phyloP scores from a whole-genome alignment of 2,113 vertebrate genomes.

The Melanotaenia duboulayi region DNA sequence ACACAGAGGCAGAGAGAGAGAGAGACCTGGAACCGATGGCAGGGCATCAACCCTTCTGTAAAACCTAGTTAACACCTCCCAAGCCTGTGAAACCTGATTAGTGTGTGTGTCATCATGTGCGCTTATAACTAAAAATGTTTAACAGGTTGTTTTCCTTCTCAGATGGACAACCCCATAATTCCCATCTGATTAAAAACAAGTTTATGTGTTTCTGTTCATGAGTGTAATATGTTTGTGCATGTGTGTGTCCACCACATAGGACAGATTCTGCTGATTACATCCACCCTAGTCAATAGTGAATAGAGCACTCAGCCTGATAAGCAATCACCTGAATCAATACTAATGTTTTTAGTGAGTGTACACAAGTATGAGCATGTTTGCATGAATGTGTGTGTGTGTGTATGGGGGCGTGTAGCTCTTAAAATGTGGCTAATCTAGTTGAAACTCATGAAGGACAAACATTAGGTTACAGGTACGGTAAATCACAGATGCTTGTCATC shows the following conservation, averaged over 20 bases:
- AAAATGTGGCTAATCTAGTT: slow-evolving; percentile 77
- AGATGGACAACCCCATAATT: slow-evolving; percentile 50
- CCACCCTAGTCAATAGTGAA: slow-evolving; percentile 79
- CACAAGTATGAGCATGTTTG: slow-evolving; percentile 46
- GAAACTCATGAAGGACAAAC: slow-evolving; percentile 67
- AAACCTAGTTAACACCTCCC: slow-evolving; percentile 75
- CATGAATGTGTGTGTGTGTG: slow-evolving; percentile 4
- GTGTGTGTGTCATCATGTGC: slow-evolving; percentile 45
- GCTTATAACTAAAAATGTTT: slow-evolving; percentile 47
- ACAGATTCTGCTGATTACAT: slow-evolving; percentile 76
- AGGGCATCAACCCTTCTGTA: slow-evolving; percentile 70
- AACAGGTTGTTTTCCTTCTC: slow-evolving; percentile 52
- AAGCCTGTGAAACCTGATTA: slow-evolving; percentile 76
- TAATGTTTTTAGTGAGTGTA: slow-evolving; percentile 80
- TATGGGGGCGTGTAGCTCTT: slow-evolving; percentile 33
- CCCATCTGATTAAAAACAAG: slow-evolving; percentile 63
- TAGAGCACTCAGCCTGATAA: slow-evolving; percentile 85
- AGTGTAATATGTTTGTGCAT: slow-evolving; percentile 34
- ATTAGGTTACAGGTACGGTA: slow-evolving; percentile 71
- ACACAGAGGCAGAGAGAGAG: slow-evolving; percentile 16
- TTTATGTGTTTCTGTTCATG: slow-evolving; percentile 30
- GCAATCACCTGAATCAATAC: slow-evolving; percentile 85
- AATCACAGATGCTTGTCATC: slow-evolving; percentile 58
- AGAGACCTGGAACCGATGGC: slow-evolving; percentile 72
- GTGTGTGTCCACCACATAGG: slow-evolving; percentile 23